phyloP scores from a whole-genome alignment of 1,140 invertebrate species.

The Antheraea mylitta region DNA sequence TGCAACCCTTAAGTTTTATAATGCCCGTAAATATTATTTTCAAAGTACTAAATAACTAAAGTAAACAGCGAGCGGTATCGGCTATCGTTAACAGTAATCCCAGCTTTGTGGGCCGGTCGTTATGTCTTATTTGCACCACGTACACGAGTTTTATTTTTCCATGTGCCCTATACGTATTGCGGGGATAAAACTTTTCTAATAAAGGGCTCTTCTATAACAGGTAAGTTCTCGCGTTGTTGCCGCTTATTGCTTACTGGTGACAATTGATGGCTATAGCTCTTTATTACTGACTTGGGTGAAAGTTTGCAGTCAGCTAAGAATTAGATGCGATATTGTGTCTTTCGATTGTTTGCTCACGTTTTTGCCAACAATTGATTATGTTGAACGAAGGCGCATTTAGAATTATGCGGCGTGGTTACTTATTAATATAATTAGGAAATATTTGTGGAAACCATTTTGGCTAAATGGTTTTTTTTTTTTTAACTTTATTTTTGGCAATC shows the following conservation, averaged over 20 bases:
- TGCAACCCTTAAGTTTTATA: background rate
- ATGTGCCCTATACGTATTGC: conserved; percentile 55
- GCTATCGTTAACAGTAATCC: conserved; percentile 29
- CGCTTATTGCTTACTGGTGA: conserved; percentile 72
- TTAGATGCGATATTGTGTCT: conserved; percentile 7
- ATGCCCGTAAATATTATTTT: conserved; percentile 7
- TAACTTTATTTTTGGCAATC: too few species aligned
- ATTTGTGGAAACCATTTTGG: too few species aligned
- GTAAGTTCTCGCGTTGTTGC: conserved; percentile 54
- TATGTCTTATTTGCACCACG: conserved; percentile 69
- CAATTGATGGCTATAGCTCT: conserved; percentile 71
- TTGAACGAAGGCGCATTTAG: too few species aligned
- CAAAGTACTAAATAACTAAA: conserved; percentile 13
- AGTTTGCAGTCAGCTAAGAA: conserved; percentile 37
- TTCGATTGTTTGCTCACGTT: background rate
- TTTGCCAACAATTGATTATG: background rate
- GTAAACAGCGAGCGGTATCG: conserved; percentile 9
- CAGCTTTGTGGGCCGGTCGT: conserved; percentile 30
- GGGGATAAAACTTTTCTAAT: conserved; percentile 72
- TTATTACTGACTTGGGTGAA: conserved; percentile 64
- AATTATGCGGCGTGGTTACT: too few species aligned
- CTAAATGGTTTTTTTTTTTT: too few species aligned
- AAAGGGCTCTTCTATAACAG: conserved; percentile 58
- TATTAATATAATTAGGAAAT: too few species aligned
- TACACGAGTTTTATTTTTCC: conserved; percentile 72